Conservation (phyloP, 2,113 vertebrate species). For the Xiphophorus maculatus region DNA sequence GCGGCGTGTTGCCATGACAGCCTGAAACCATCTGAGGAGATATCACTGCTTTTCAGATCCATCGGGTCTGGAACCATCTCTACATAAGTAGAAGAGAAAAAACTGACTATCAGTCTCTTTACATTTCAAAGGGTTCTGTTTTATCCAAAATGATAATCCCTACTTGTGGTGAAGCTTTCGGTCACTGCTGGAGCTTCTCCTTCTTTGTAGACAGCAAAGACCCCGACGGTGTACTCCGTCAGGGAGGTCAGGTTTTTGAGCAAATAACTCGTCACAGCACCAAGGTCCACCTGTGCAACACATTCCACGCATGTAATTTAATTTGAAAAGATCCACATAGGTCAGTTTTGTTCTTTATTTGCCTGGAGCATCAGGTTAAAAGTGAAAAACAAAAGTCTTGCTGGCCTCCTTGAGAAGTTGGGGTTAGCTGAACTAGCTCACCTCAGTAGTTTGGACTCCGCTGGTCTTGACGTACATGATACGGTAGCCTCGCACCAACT, state of each 20-base stretch:
- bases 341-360: background rate
- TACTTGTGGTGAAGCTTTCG: constrained; percentile 91
- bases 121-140: background rate
- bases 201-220: constrained; percentile 90
- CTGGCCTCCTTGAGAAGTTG: no score
- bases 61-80: constrained; percentile 85
- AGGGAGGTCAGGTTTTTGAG: constrained; percentile 86
- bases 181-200: constrained; percentile 90
- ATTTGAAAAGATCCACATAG: background rate
- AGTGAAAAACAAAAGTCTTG: background rate
- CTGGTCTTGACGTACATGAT: constrained; percentile 89
- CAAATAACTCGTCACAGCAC: constrained; percentile 80
- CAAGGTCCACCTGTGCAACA: constrained; percentile 86
- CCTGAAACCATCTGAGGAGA: constrained; percentile 84
- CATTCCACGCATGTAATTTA: background rate
- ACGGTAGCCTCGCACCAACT: constrained; percentile 85
- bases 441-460: constrained; percentile 90
- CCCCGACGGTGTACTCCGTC: constrained; percentile 89
- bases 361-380: background rate
- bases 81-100: constrained; percentile 54
- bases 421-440: constrained; percentile 52
- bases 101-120: background rate
- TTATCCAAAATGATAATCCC: background rate
- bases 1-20: constrained; percentile 89
- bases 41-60: constrained; percentile 83